phyloP scores from a whole-genome alignment of 2,888 invertebrate genomes.

The Myopa testacea region DNA sequence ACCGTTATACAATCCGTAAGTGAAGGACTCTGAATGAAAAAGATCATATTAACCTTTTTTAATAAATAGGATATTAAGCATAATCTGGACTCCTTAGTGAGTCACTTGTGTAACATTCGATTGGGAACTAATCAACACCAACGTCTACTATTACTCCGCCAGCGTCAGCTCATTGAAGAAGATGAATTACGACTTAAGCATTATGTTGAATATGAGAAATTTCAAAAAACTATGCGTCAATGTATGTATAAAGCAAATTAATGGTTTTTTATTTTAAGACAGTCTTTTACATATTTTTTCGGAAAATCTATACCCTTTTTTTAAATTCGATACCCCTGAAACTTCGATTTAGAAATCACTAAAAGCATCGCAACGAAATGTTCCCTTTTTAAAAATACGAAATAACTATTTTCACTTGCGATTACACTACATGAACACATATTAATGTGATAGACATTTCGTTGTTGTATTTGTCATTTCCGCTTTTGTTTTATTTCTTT shows the following conservation, averaged over 20 bases:
- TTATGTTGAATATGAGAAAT: slow-evolving; percentile 67
- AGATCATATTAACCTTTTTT: slow-evolving; percentile 6
- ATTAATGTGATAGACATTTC: no score
- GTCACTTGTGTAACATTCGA: slow-evolving; percentile 63
- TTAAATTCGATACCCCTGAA: no score
- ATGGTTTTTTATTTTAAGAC: no score
- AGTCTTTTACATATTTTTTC: no score
- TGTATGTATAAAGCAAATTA: slow-evolving; percentile 52
- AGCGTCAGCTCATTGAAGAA: slow-evolving; percentile 68
- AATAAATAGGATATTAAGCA: slow-evolving; percentile 66
- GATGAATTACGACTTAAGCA: slow-evolving; percentile 67
- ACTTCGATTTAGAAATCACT: no score
- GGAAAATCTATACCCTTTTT: no score
- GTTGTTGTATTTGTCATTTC: no score
- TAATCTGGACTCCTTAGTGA: slow-evolving; percentile 65
- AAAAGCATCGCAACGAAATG: no score
- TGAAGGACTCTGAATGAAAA: slow-evolving; percentile 22
- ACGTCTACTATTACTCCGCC: slow-evolving; percentile 63
- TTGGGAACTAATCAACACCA: slow-evolving; percentile 67
- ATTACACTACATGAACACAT: no score
- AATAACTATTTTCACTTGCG: no score
- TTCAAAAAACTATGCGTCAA: slow-evolving; percentile 65
- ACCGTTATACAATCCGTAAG: slow-evolving; percentile 67
- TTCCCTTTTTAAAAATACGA: no score
- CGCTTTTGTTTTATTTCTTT: no score